Conservation (phyloP, 64 coral and sea anemone genomes). For the Actinia tenebrosa region DNA sequence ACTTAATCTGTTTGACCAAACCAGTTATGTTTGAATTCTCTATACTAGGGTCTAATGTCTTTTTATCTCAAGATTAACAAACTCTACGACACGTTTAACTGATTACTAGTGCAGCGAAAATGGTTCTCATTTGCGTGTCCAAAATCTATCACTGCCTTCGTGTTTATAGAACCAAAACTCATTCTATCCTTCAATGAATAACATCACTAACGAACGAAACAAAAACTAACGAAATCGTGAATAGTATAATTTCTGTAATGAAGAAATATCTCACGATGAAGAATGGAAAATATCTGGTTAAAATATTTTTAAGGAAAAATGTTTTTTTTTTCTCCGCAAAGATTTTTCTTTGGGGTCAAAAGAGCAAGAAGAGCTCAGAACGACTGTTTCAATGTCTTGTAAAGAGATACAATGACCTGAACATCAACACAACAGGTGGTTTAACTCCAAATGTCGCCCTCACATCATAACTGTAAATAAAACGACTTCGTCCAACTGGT, state of each 20-base stretch:
- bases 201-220: neutral
- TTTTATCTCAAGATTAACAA: too few relatives aligned
- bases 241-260: neutral
- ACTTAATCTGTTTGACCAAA: too few relatives aligned
- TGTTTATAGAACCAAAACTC: neutral
- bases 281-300: too few relatives aligned
- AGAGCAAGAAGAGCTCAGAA: neutral
- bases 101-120: too few relatives aligned
- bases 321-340: neutral
- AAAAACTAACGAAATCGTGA: neutral
- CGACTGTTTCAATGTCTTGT: neutral
- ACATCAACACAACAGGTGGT: constrained; percentile 15
- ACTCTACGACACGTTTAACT: too few relatives aligned
- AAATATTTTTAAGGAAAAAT: neutral
- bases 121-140: too few relatives aligned
- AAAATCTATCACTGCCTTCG: neutral
- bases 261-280: neutral
- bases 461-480: constrained; percentile 26
- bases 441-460: constrained; percentile 13
- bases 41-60: too few relatives aligned
- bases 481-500: neutral
- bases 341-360: neutral
- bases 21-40: too few relatives aligned
- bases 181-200: neutral
- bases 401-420: neutral